These are phyloP conservation scores for Periophthalmus modestus DNA, from an alignment of 2,113 vertebrate genomes.

Conservation along the genomic window DNA sequence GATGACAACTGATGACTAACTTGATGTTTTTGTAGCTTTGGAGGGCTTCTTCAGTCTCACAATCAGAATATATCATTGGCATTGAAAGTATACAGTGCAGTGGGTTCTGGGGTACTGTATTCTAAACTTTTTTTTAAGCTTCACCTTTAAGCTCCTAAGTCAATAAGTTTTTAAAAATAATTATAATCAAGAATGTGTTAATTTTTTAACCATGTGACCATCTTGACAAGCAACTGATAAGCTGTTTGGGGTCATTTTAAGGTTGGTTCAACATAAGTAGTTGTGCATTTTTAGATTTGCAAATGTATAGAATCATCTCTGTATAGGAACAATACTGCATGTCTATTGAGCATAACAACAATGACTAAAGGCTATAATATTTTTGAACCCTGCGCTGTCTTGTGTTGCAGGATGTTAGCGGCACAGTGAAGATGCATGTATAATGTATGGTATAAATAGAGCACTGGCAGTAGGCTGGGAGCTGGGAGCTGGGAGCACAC, in stretches of 20 bases:
- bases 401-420: conserved; percentile 6
- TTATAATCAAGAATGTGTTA: not conserved
- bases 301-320: not conserved
- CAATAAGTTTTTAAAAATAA: not conserved
- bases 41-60: not conserved
- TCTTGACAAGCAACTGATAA: not conserved
- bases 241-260: not conserved
- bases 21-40: not conserved
- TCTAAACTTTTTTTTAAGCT: not conserved
- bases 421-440: conserved; percentile 8
- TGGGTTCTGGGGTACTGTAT: not conserved
- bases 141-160: not conserved
- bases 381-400: not conserved
- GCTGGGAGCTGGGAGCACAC: conserved; percentile 14
- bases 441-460: conserved; percentile 31
- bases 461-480: conserved; percentile 7
- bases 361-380: conserved; percentile 4
- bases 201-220: no score
- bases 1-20: conserved; percentile 7
- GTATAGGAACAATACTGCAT: not conserved
- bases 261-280: not conserved
- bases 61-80: not conserved
- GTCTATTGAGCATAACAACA: not conserved
- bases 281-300: not conserved
- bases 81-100: not conserved